These are phyloP conservation scores for Phoxinus phoxinus DNA, from an alignment of 2,113 vertebrate species.

Conservation along the genomic window DNA sequence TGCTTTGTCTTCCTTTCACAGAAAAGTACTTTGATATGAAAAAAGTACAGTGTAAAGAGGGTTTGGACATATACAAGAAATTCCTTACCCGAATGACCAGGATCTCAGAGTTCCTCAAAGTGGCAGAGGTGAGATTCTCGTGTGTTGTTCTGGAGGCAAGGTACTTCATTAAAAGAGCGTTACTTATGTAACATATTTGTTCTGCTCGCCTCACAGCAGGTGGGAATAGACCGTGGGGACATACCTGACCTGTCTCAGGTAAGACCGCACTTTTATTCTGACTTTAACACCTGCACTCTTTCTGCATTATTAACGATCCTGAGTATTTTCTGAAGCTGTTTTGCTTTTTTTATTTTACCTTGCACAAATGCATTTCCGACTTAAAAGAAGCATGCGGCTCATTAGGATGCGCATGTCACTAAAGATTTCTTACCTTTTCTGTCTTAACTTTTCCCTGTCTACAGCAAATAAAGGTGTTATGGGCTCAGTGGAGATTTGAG, in stretches of 20 bases:
- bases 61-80: slow-evolving; percentile 98
- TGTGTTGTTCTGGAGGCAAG: neutral
- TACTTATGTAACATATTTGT: slow-evolving; percentile 43
- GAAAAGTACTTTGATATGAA: slow-evolving; percentile 99
- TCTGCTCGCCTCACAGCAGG: slow-evolving; percentile 82
- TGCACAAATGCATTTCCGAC: slow-evolving; percentile 49
- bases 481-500: slow-evolving; percentile 33
- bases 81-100: slow-evolving; percentile 98
- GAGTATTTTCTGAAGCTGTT: neutral
- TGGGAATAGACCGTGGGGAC: slow-evolving; percentile 98
- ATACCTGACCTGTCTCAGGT: slow-evolving; percentile 99
- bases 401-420: slow-evolving; percentile 69
- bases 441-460: slow-evolving; percentile 54
- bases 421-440: slow-evolving; percentile 61
- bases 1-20: slow-evolving; percentile 61
- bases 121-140: slow-evolving; percentile 88
- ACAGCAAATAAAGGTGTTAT: slow-evolving; percentile 80
- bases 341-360: slow-evolving; percentile 30
- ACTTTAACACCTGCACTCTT: neutral
- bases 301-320: neutral
- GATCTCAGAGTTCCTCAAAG: slow-evolving; percentile 98
- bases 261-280: neutral
- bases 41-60: slow-evolving; percentile 98
- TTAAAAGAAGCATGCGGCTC: slow-evolving; percentile 67
- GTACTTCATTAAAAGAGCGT: neutral